phyloP scores from a whole-genome alignment of 1,140 invertebrate genomes.

The Teleopsis dalmanni region DNA sequence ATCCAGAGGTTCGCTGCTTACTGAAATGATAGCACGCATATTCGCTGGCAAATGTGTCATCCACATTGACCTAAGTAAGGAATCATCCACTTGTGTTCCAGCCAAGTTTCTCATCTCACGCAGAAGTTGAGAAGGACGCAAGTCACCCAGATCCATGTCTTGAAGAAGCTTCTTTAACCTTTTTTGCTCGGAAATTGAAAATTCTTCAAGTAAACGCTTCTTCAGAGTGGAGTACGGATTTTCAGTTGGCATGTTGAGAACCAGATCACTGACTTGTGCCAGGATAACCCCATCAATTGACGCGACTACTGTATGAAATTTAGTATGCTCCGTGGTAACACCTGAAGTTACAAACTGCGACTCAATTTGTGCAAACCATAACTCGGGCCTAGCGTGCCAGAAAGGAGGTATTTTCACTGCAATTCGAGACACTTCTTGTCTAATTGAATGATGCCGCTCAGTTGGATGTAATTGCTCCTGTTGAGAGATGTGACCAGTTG shows the following conservation, averaged over 20 bases:
- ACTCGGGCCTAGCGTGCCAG: not conserved
- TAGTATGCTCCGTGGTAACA: not conserved
- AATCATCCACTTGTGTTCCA: not conserved
- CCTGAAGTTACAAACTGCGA: not conserved
- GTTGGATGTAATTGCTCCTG: too few species aligned
- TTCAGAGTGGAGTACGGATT: not conserved
- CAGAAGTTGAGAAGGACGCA: not conserved
- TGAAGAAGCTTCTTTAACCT: not conserved
- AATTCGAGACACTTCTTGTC: not conserved
- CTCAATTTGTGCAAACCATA: conserved; percentile 10
- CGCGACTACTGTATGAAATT: conserved; percentile 1
- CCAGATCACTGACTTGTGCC: not conserved
- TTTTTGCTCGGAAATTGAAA: not conserved
- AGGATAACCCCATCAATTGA: conserved; percentile 1
- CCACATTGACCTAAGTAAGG: not conserved
- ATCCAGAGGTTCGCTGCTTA: not conserved
- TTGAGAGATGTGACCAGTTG: too few species aligned
- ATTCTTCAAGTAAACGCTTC: not conserved
- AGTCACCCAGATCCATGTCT: not conserved
- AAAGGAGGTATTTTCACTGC: not conserved
- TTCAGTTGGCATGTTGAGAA: not conserved
- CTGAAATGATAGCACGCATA: not conserved
- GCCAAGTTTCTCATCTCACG: conserved; percentile 1
- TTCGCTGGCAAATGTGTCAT: not conserved
- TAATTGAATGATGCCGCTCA: too few species aligned